A percentile compares a stretch with the other conserved stretches of the same genome.
Evolutionary conservation across 2,888 invertebrate genomes (phyloP).

Genomic region (Cecidostiba fungosa): DNA sequence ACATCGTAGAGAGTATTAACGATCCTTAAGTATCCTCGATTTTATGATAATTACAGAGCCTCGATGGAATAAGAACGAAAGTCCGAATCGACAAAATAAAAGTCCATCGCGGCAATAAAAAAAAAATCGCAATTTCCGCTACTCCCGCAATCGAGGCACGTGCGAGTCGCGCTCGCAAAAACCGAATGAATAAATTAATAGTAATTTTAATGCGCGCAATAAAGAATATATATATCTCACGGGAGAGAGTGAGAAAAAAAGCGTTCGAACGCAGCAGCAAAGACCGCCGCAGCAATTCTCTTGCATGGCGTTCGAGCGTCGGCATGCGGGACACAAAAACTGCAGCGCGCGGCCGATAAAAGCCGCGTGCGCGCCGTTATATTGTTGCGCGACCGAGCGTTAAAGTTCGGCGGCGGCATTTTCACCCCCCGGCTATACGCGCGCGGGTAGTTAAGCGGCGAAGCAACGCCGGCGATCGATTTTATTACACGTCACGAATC

Average conservation of each 20-base stretch:
- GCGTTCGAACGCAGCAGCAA: not conserved
- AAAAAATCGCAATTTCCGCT: not conserved
- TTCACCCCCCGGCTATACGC: slow-evolving; percentile 53
- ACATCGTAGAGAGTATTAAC: not conserved
- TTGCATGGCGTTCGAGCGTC: not conserved
- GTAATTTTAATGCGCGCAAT: slow-evolving; percentile 22
- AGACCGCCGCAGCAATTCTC: not conserved
- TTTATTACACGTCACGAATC: slow-evolving; percentile 68
- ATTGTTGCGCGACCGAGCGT: slow-evolving; percentile 68
- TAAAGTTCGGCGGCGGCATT: slow-evolving; percentile 69
- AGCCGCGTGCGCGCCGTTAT: slow-evolving; percentile 65
- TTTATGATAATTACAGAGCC: not conserved
- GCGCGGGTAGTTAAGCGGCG: slow-evolving; percentile 55
- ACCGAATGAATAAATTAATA: slow-evolving; percentile 47
- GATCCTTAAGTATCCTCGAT: not conserved
- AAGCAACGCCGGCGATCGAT: slow-evolving; percentile 68
- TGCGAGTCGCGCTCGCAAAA: not conserved
- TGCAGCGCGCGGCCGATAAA: slow-evolving; percentile 65
- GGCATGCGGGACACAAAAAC: slow-evolving; percentile 67
- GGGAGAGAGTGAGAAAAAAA: slow-evolving; percentile 1
- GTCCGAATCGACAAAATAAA: slow-evolving; percentile 20
- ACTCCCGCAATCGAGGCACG: slow-evolving; percentile 2
- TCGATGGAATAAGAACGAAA: not conserved
- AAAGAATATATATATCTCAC: not conserved
- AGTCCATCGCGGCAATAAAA: not conserved